These are phyloP conservation scores for Frieseomelitta varia DNA, from an alignment of 1,140 invertebrate species.

Conservation along the genomic window DNA sequence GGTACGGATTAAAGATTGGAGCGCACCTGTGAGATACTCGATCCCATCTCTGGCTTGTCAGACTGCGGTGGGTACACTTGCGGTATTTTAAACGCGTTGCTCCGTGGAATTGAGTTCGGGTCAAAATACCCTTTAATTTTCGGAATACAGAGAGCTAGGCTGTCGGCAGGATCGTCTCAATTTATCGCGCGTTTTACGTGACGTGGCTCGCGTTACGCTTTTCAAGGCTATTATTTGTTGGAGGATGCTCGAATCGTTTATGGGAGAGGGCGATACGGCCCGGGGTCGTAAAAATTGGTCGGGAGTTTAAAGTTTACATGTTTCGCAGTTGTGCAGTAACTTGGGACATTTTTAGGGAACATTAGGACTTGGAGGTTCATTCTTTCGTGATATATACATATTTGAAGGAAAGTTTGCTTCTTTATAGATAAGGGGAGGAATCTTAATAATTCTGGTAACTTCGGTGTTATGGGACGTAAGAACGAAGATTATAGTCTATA, in stretches of 20 bases:
- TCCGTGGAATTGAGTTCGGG: not conserved
- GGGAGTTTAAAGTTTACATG: not conserved
- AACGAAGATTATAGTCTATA: no score
- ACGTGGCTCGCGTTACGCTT: not conserved
- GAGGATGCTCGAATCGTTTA: not conserved
- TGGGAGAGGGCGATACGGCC: not conserved
- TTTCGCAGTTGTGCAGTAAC: not conserved
- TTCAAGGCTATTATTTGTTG: not conserved
- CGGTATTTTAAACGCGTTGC: constrained; percentile 5
- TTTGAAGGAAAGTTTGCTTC: not conserved
- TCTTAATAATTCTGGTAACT: not conserved
- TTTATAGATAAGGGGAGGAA: not conserved
- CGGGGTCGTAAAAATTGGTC: not conserved
- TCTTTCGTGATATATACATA: not conserved
- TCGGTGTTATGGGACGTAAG: no score
- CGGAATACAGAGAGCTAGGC: no score
- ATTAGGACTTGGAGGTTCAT: not conserved
- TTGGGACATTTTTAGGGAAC: not conserved
- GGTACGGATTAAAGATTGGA: no score
- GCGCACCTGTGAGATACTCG: no score
- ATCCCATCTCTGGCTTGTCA: not conserved
- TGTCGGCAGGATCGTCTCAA: no score
- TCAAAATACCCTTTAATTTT: constrained; percentile 3
- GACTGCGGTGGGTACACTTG: not conserved
- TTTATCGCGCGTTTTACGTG: not conserved